These are phyloP conservation scores for Willisornis vidua DNA, from an alignment of 2,113 vertebrate species.

Conservation along the genomic window DNA sequence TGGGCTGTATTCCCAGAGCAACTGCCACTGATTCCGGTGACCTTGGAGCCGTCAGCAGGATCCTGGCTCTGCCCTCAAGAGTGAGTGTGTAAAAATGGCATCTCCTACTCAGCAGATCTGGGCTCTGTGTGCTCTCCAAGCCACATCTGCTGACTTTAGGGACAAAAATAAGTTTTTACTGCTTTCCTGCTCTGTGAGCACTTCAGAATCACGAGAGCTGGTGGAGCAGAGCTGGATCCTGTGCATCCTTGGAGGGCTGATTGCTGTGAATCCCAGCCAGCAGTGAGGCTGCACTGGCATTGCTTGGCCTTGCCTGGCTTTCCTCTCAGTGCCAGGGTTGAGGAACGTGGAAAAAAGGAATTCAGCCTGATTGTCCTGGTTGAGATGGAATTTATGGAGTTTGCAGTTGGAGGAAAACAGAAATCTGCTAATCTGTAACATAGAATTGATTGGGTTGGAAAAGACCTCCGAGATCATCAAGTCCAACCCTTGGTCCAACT, in stretches of 20 bases:
- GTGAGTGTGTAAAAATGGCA: conserved; percentile 36
- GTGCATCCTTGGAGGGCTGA: not conserved
- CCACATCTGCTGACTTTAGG: conserved; percentile 54
- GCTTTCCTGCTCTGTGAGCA: conserved; percentile 29
- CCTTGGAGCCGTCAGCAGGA: conserved; percentile 46
- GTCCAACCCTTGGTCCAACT: too few species aligned
- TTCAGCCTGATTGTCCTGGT: not conserved
- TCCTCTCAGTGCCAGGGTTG: not conserved
- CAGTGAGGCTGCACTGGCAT: not conserved
- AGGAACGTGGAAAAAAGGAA: not conserved
- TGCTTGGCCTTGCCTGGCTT: not conserved
- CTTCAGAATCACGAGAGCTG: not conserved
- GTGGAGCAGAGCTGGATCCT: conserved; percentile 2
- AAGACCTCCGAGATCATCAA: too few species aligned
- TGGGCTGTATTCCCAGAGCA: conserved; percentile 13
- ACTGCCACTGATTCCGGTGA: not conserved
- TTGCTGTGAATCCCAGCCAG: not conserved
- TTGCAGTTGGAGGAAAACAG: not conserved
- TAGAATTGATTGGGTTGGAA: too few species aligned
- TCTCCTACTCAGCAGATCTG: conserved; percentile 64
- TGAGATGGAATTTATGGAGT: not conserved
- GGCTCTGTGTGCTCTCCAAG: conserved; percentile 4
- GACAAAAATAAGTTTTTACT: conserved; percentile 31
- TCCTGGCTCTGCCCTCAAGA: not conserved
- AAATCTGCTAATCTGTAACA: not conserved